Base-by-base conservation (phyloP, 2,113 vertebrate genomes). In the Donacobius atricapilla region DNA sequence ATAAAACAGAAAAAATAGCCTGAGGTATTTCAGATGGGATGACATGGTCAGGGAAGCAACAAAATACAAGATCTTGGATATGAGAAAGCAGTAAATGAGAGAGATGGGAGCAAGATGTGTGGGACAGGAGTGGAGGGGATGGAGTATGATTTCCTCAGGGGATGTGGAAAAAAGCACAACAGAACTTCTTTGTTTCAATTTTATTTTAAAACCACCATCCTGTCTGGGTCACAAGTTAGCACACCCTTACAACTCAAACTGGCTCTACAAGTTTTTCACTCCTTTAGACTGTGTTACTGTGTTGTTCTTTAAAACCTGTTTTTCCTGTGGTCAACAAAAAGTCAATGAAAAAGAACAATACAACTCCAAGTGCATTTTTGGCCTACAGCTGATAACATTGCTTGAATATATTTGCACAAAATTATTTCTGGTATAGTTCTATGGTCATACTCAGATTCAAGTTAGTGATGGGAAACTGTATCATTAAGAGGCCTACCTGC, bases 241-340 rank as follows among this genome's bases (percentile, higher is more conserved):
- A 94, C 86, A 68, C 87, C 93, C 71, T 93, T n/a, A 64, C 48
- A 81, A 39, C 73, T 79, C 69, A 93, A 96, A 97, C 94, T 89
- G 93, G 93, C 93, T 96, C 88, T 86, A 9, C 96, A 57, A 92
- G 96, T 97, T 96, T 96, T 92, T 71, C 79, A 27, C 56, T 88
- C 47, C 79, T 86, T 73, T 42, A 66, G 44, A 92, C 83, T 65
- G 28, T 40, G 71, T 88, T 78, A 64, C 88, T 92, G 28, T 82
- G 90, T 63, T 73, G 54, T 77, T 56, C 91, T 94, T 92, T 77
- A 84, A 95, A 97, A 96, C 96, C 96, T 95, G 96, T 96, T 97
- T 97, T 97, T 96, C 95, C 93, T 97, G 95, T 83, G 94, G 96
- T 90, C 96, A 91, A 73, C 50, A 73, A 94, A 89, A 96, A 91